A percentile compares a stretch with the other conserved stretches of the same genome.
These are phyloP conservation scores for Henicopernis longicauda DNA, from an alignment of 2,113 vertebrate genomes.

Conservation along the genomic window DNA sequence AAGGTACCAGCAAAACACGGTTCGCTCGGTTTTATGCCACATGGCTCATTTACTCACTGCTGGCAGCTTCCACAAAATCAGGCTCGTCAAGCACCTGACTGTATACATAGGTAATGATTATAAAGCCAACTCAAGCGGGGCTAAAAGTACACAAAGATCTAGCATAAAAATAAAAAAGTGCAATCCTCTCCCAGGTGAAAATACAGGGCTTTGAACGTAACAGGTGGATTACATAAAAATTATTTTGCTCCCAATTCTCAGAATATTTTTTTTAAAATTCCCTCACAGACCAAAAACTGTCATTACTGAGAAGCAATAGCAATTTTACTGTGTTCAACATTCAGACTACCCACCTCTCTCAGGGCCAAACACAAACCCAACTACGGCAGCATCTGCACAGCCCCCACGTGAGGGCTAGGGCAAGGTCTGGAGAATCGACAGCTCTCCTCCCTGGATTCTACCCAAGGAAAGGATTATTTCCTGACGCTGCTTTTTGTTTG, in stretches of 20 bases:
- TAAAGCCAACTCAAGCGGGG: conserved; percentile 39
- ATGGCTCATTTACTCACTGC: conserved; percentile 44
- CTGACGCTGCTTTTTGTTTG: not conserved
- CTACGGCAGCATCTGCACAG: not conserved
- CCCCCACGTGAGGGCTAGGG: accelerated
- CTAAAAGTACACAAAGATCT: conserved; percentile 32
- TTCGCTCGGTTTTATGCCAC: not conserved
- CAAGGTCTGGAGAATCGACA: not conserved
- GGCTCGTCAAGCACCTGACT: conserved; percentile 34
- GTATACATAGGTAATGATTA: conserved; percentile 29
- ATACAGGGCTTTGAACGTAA: not conserved
- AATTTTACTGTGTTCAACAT: not conserved
- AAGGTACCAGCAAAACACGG: not conserved
- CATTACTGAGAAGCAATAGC: not conserved
- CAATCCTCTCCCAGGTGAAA: not conserved
- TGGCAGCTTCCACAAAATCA: conserved; percentile 34
- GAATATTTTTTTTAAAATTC: not conserved
- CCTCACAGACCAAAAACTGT: not conserved
- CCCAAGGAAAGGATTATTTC: not conserved
- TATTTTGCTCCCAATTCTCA: not conserved
- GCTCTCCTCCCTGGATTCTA: not conserved
- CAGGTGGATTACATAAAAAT: not conserved
- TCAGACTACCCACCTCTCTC: not conserved
- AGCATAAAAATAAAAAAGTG: not conserved
- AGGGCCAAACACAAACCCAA: not conserved